Evolutionary conservation across 1,140 invertebrate genomes (phyloP).

Genomic region (Diachasma alloeum): DNA sequence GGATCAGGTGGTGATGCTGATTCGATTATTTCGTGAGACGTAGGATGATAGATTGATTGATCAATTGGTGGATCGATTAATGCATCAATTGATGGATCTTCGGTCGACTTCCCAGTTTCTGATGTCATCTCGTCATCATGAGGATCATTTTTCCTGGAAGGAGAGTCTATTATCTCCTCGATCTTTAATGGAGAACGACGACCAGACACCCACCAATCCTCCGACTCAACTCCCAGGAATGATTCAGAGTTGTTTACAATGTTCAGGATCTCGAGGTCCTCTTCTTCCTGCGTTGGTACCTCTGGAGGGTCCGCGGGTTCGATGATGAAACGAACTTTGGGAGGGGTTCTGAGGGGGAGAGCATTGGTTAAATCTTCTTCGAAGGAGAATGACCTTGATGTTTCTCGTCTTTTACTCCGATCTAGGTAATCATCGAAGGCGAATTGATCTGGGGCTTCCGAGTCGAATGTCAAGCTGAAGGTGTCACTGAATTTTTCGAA

Average conservation of each 20-base stretch:
- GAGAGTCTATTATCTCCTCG: neutral
- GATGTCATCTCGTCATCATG: neutral
- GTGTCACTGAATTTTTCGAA: conserved; percentile 52
- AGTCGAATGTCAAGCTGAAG: conserved; percentile 29
- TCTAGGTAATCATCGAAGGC: conserved; percentile 55
- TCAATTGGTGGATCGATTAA: neutral
- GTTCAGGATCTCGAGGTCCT: conserved; percentile 2
- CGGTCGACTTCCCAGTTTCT: neutral
- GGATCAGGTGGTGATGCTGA: too few relatives aligned
- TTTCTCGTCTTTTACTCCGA: conserved; percentile 11
- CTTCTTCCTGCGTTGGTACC: conserved; percentile 19
- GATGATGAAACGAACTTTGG: conserved; percentile 54
- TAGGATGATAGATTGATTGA: too few relatives aligned
- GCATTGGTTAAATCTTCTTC: conserved; percentile 14
- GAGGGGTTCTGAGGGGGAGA: conserved; percentile 17
- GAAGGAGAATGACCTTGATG: neutral
- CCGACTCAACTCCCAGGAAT: neutral
- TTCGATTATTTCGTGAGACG: too few relatives aligned
- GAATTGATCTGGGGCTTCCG: conserved; percentile 31
- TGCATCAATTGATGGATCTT: too few relatives aligned
- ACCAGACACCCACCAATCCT: neutral
- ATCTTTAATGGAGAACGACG: neutral
- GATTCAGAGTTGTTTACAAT: neutral
- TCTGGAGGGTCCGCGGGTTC: conserved; percentile 40
- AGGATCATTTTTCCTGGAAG: neutral